Base-by-base conservation (phyloP, 2,113 vertebrate species). In the Saguinus midas region DNA sequence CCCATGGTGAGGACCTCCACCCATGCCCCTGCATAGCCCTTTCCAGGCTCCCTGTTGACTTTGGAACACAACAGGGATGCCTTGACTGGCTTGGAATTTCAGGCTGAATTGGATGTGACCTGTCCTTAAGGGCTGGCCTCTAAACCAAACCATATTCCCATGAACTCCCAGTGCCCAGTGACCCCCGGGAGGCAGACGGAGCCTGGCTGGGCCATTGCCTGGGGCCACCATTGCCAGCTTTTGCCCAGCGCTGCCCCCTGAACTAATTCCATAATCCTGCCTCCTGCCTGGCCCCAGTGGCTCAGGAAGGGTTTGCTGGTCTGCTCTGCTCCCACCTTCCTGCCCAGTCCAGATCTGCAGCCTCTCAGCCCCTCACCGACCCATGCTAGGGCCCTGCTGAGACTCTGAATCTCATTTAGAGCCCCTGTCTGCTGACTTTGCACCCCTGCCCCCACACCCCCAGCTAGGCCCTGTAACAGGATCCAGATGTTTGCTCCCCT, bases 401-500 rank as follows among this genome's bases (percentile, higher is more conserved):
- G 87, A 92, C 58, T 96, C 98, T 98, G 98, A 98, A 97, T 97
- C 95, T 96, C 91, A 98, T 97, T 98, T 98, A 98, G 91, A 76
- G 45, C 72, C 37, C 40, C 20, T 7, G 75, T 92, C 66, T 45
- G 66, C 82, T 57, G 93, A 52, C 79, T 91, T 68, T 64, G 80
- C 84, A 45, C 61, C 61, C 76, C 95, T 73, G 1, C 91, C 93
- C 92, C 83, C 73, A 18, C 73, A 81, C 86, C 95, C 96, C 95
- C 94, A 96, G 87, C 94, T 43, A 57, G 94, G 95, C 87, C 87
- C 76, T 14, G 13, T 96, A 97, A 98, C 61, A 64, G 96, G 87
- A 94, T 94, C 96, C 98, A 98, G 97, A 98, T 98, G 98, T 95
- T 76, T 92, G 35, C 21, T 48, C 25, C 79, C 20, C 29, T 91